phyloP scores from a whole-genome alignment of 2,113 vertebrate species.

The Solenodon paradoxus region DNA sequence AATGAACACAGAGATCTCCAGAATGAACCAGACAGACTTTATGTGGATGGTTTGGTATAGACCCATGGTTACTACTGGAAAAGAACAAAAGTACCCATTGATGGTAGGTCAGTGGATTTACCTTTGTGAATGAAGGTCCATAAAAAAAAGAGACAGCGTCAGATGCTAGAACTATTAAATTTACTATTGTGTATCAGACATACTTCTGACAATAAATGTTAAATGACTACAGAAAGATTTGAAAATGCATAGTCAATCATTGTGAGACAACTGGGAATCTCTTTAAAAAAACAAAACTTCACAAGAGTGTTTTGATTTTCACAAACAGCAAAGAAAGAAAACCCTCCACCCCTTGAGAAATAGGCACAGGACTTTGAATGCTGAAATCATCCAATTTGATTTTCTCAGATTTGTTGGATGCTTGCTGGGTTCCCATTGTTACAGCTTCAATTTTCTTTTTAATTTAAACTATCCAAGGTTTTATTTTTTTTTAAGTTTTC shows the following conservation, averaged over 20 bases:
- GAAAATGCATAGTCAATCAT: background rate
- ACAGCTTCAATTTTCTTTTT: background rate
- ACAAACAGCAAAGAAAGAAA: background rate
- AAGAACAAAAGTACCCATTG: background rate
- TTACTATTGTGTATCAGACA: background rate
- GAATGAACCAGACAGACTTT: background rate
- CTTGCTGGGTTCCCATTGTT: slow-evolving; percentile 12
- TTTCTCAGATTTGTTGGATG: background rate
- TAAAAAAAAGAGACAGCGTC: background rate
- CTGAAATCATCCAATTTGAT: background rate
- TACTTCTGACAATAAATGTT: background rate
- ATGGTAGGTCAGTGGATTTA: background rate
- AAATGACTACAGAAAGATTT: background rate
- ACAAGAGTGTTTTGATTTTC: slow-evolving; percentile 3
- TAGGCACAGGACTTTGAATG: background rate
- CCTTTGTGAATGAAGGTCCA: background rate
- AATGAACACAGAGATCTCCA: background rate
- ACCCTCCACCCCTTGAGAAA: background rate
- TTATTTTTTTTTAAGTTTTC: slow-evolving; percentile 13
- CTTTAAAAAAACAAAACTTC: background rate
- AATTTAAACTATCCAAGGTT: background rate
- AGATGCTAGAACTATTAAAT: background rate
- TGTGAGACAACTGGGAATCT: background rate
- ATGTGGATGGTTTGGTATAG: background rate
- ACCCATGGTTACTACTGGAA: background rate